Conservation (phyloP, 2,888 invertebrate genomes). For the Frankliniella intonsa region DNA sequence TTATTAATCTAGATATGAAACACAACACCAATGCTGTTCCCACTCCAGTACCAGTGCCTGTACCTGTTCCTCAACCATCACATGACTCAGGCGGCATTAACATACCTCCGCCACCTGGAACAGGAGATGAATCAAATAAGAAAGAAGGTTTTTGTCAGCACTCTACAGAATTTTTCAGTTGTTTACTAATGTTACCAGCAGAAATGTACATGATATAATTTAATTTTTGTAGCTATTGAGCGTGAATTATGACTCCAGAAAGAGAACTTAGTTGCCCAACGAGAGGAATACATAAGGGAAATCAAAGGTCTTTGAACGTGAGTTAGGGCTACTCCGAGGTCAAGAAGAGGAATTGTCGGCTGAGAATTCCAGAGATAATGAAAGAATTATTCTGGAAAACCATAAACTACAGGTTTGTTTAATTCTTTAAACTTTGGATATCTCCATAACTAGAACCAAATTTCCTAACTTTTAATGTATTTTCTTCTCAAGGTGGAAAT, state of each 20-base stretch:
- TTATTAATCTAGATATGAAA: not conserved
- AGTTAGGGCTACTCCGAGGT: slow-evolving; percentile 70
- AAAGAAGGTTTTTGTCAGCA: not conserved
- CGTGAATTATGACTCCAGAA: slow-evolving; percentile 78
- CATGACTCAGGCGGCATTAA: not conserved
- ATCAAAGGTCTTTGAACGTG: slow-evolving; percentile 65
- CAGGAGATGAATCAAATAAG: not conserved
- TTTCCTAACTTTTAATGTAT: slow-evolving; percentile 25
- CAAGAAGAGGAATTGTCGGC: slow-evolving; percentile 72
- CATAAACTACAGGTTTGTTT: slow-evolving; percentile 74
- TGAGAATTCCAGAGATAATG: slow-evolving; percentile 64
- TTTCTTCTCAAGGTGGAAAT: slow-evolving; percentile 62
- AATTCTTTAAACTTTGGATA: slow-evolving; percentile 24
- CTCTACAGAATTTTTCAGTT: too few relatives aligned
- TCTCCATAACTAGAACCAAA: not conserved
- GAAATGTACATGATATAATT: not conserved
- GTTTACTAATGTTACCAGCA: too few relatives aligned
- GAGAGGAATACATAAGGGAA: slow-evolving; percentile 78
- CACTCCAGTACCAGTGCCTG: slow-evolving; percentile 11
- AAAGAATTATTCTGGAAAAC: slow-evolving; percentile 75
- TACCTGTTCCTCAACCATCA: not conserved
- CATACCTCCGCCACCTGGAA: not conserved
- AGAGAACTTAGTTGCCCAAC: slow-evolving; percentile 71
- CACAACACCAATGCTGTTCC: not conserved
- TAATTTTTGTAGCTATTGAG: slow-evolving; percentile 56